phyloP scores from a whole-genome alignment of 1,140 invertebrate genomes.

The Homalodisca vitripennis region DNA sequence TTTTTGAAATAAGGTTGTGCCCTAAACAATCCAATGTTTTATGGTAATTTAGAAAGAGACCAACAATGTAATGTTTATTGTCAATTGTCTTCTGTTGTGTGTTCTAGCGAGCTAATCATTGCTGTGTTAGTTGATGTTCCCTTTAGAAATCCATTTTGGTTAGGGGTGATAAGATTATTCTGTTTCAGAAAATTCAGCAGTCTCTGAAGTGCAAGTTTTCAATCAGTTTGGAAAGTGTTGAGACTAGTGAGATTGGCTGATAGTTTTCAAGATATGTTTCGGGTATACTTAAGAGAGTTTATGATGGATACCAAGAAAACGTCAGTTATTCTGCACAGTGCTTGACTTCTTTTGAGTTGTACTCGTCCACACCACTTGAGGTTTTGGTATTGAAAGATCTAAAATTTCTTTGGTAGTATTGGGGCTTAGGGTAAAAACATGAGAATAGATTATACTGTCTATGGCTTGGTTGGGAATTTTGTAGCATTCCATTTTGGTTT shows the following conservation, averaged over 20 bases:
- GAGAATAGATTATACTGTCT: neutral
- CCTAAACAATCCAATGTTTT: slow-evolving; percentile 1
- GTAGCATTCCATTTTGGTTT: neutral
- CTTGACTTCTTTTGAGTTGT: neutral
- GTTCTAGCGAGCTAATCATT: neutral
- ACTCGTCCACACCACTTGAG: neutral
- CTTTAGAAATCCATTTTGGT: slow-evolving; percentile 1
- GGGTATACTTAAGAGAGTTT: slow-evolving; percentile 1
- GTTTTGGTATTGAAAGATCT: neutral
- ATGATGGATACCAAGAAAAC: neutral
- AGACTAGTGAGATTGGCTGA: neutral
- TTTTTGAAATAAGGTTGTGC: neutral
- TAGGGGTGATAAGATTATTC: neutral
- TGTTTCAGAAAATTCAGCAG: neutral
- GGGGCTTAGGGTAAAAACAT: neutral
- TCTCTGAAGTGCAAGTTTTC: neutral
- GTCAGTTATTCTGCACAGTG: neutral
- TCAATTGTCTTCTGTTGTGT: neutral
- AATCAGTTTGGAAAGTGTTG: neutral
- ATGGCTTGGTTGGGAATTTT: neutral
- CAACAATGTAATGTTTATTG: neutral
- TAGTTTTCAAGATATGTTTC: neutral
- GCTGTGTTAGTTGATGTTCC: neutral
- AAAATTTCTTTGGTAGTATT: neutral
- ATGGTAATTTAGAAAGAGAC: neutral